Base-by-base conservation (phyloP, 2,888 invertebrate genomes). In the Drosophila pegasa region DNA sequence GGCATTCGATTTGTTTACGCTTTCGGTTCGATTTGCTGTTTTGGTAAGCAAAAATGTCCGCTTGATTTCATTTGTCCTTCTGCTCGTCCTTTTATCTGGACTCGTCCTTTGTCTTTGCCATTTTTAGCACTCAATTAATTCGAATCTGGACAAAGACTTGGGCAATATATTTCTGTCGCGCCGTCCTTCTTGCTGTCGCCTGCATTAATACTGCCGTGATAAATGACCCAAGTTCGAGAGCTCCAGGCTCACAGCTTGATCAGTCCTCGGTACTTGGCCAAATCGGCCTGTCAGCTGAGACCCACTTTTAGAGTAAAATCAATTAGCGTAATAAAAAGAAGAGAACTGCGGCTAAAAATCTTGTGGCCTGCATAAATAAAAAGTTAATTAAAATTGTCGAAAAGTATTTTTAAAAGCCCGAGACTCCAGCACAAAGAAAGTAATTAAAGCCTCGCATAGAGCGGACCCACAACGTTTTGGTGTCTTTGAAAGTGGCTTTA, bases 101-200 rank as follows among this genome's bases (percentile, higher is more conserved):
- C 25, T 16, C 25, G 14, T 27, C 37, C 50, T 51, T 78, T 81
- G 64, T 60, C 57, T 63, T 73, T 65, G 63, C 43, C 61, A 58
- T 59, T 71, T 74, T 84, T 84, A 66, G 85, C 89, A 83, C 75
- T 83, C 89, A 89, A 83, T 87, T 89, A 83, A 89, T 86, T 85
- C 82, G 72, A 61, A 70, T 58, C 64, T 59, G 59, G 40, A 43
- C 47, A 62, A 51, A 59, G 59, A 78, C 45, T 47, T 41, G 37
- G 38, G 18, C 64, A 45, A 71, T 75, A 85, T 84, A 80, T 80
- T 64, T 48, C n/a, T 48, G 33, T 50, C 3, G 48, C 33, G 22
- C n/a, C 45, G 18, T 48, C 38, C 47, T 16, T 35, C 4, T 60
- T n/a, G 35, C 50, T 71, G 51, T 52, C 43, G 1, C n/a, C 12